These are phyloP conservation scores for Drosophila cracens DNA, from an alignment of 2,888 invertebrate genomes.

Conservation along the genomic window DNA sequence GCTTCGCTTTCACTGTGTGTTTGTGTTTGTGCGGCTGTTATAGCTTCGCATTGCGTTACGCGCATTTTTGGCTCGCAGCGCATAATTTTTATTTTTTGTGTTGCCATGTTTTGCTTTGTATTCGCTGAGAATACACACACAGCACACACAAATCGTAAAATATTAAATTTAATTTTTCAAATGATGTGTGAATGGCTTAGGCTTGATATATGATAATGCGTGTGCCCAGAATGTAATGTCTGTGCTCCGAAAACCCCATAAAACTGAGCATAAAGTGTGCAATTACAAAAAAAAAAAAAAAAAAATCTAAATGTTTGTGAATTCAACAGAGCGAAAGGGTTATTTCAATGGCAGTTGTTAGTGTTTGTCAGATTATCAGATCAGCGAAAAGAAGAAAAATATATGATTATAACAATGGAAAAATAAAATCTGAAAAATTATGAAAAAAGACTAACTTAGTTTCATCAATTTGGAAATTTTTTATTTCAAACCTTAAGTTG, in stretches of 20 bases:
- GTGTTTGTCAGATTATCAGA: background rate
- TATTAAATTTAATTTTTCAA: slow-evolving; percentile 82
- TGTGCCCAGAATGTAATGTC: slow-evolving; percentile 48
- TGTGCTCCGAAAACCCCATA: slow-evolving; percentile 39
- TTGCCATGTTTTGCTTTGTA: slow-evolving; percentile 45
- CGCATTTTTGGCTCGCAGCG: slow-evolving; percentile 55
- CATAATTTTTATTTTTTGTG: slow-evolving; percentile 73
- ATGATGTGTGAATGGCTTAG: slow-evolving; percentile 81
- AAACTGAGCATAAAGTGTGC: slow-evolving; percentile 51
- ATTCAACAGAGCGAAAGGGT: slow-evolving; percentile 18
- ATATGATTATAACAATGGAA: background rate
- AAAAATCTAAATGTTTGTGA: slow-evolving; percentile 8
- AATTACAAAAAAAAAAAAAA: slow-evolving; percentile 39
- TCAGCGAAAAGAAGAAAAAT: background rate
- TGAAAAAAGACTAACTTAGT: background rate
- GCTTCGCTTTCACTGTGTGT: slow-evolving; percentile 6
- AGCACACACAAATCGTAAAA: slow-evolving; percentile 75
- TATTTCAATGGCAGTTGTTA: background rate
- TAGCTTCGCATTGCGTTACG: slow-evolving; percentile 71
- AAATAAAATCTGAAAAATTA: background rate
- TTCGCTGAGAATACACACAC: slow-evolving; percentile 12
- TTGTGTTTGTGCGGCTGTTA: background rate
- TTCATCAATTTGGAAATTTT: background rate
- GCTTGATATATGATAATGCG: slow-evolving; percentile 70
- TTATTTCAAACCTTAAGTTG: background rate